These are phyloP conservation scores for Drosophila siamana DNA, from an alignment of 2,888 invertebrate genomes.

Conservation along the genomic window DNA sequence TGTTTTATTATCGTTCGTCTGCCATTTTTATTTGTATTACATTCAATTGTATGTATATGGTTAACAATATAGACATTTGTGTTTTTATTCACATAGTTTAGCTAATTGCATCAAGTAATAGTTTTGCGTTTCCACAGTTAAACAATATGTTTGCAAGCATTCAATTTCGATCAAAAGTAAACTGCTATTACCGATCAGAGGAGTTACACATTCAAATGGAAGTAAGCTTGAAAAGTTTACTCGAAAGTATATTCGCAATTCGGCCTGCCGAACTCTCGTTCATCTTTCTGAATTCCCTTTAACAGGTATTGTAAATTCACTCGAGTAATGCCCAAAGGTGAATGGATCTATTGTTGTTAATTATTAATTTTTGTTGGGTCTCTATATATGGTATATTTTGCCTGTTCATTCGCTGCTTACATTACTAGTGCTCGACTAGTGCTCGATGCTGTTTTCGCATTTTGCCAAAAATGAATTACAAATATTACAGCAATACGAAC, in stretches of 20 bases:
- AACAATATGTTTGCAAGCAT: not conserved
- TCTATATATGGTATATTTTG: conserved; percentile 1
- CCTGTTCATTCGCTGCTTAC: conserved; percentile 41
- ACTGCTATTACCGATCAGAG: not conserved
- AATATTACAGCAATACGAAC: conserved; percentile 42
- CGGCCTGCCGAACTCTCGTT: conserved; percentile 29
- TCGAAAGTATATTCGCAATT: conserved; percentile 1
- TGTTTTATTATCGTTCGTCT: conserved; percentile 18
- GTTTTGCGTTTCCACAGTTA: conserved; percentile 23
- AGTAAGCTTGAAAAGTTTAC: conserved; percentile 12
- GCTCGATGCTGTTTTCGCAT: conserved; percentile 28
- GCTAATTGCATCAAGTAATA: conserved; percentile 17
- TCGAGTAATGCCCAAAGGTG: not conserved
- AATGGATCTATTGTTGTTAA: conserved; percentile 6
- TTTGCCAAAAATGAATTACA: conserved; percentile 44
- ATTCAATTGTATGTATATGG: conserved; percentile 37
- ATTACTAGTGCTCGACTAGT: conserved; percentile 39
- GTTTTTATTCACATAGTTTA: conserved; percentile 31
- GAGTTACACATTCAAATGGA: not conserved
- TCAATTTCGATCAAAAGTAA: not conserved
- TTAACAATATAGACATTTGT: conserved; percentile 57
- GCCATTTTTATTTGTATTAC: conserved; percentile 1
- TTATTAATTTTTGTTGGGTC: not conserved
- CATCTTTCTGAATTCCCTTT: conserved; percentile 11
- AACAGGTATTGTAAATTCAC: not conserved